A percentile compares a stretch with the other conserved stretches of the same genome.
These are phyloP conservation scores for Ochropleura plecta DNA, from an alignment of 2,888 invertebrate genomes.

Conservation along the genomic window DNA sequence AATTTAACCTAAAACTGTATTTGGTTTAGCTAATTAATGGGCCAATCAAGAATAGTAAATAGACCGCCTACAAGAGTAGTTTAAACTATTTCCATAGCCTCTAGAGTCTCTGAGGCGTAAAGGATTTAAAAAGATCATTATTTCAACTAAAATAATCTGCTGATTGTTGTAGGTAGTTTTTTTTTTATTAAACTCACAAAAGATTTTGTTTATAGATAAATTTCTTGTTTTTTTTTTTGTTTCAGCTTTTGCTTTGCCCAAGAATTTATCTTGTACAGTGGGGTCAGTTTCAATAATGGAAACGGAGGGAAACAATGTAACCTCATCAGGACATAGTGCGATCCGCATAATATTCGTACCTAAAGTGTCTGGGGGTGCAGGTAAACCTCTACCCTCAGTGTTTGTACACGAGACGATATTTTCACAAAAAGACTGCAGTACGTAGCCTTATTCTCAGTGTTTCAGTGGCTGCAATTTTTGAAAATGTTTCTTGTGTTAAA, in stretches of 20 bases:
- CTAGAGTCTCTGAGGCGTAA: too few relatives aligned
- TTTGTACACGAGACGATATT: constrained; percentile 35
- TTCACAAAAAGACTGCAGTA: constrained; percentile 50
- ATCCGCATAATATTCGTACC: constrained; percentile 44
- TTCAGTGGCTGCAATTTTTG: constrained; percentile 43
- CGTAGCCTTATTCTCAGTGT: constrained; percentile 50
- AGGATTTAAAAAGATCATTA: too few relatives aligned
- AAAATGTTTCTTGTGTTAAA: constrained; percentile 21
- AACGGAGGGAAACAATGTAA: constrained; percentile 64
- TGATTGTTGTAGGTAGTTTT: too few relatives aligned
- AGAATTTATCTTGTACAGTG: constrained; percentile 16
- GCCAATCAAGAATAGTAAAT: constrained; percentile 39
- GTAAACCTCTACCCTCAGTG: not conserved
- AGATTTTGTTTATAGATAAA: too few relatives aligned
- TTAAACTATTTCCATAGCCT: too few relatives aligned
- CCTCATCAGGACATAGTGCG: constrained; percentile 51
- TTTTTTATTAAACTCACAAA: too few relatives aligned
- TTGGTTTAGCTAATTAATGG: constrained; percentile 50
- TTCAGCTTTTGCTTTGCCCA: not conserved
- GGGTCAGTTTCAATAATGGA: constrained; percentile 48
- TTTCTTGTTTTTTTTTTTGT: not conserved
- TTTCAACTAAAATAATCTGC: too few relatives aligned
- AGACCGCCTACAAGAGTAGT: not conserved
- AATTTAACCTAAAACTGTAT: constrained; percentile 24
- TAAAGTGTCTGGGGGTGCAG: constrained; percentile 28